Evolutionary conservation across 2,888 invertebrate species (phyloP).

Genomic region (Antitype chi): DNA sequence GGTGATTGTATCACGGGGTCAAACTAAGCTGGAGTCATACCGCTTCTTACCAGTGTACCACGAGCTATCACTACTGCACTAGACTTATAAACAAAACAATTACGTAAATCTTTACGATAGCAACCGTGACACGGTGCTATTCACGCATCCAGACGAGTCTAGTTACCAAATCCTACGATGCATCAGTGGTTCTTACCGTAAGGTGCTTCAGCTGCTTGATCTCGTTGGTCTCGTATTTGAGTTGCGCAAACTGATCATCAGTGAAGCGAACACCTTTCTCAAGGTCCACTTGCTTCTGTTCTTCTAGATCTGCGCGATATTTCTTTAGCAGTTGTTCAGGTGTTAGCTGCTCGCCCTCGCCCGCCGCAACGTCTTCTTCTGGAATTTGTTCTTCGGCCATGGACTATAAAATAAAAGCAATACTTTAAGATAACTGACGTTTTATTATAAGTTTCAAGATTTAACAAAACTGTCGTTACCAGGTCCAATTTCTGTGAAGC

Average conservation of each 20-base stretch:
- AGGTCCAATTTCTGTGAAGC: conserved; percentile 81
- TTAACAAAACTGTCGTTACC: conserved; percentile 69
- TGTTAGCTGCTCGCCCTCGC: conserved; percentile 83
- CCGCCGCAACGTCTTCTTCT: conserved; percentile 78
- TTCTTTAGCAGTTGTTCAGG: conserved; percentile 81
- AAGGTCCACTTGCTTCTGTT: conserved; percentile 83
- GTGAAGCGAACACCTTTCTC: conserved; percentile 90
- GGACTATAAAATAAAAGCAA: conserved; percentile 69
- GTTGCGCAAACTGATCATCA: conserved; percentile 90
- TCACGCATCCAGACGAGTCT: conserved; percentile 52
- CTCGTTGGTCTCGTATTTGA: conserved; percentile 92
- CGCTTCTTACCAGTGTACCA: conserved; percentile 74
- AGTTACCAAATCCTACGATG: conserved; percentile 34
- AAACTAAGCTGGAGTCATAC: conserved; percentile 68
- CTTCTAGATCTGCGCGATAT: conserved; percentile 82
- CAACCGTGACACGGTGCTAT: conserved; percentile 58
- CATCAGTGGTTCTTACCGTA: conserved; percentile 83
- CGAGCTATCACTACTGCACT: conserved; percentile 68
- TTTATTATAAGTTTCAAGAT: not conserved
- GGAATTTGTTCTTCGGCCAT: conserved; percentile 85
- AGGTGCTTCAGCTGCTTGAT: conserved; percentile 90
- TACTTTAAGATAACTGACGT: not conserved
- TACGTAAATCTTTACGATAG: conserved; percentile 48
- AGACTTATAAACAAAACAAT: conserved; percentile 53
- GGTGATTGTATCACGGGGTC: conserved; percentile 68